phyloP scores from a whole-genome alignment of 2,888 invertebrate genomes.

The Caenorhabditis zanzibari region DNA sequence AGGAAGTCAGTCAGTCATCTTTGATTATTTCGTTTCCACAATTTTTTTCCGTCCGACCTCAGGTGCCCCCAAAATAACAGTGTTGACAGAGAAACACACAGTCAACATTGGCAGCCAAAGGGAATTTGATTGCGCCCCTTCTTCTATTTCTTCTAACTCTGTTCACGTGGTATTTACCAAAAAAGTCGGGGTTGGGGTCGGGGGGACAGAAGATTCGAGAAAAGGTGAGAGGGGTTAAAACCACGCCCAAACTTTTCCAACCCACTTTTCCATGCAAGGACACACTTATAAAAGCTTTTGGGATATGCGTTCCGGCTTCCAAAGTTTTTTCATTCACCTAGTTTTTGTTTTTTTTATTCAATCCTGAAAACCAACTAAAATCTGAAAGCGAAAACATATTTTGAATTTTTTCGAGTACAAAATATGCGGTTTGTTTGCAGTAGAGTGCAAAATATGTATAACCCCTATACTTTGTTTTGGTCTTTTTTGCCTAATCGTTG shows the following conservation, averaged over 20 bases:
- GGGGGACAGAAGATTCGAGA: conserved; percentile 51
- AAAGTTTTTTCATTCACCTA: conserved; percentile 10
- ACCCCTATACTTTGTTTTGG: conserved; percentile 6
- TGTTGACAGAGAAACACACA: conserved; percentile 67
- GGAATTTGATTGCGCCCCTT: conserved; percentile 50
- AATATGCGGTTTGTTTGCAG: not conserved
- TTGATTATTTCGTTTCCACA: conserved; percentile 49
- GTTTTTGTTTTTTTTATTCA: not conserved
- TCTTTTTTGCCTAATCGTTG: conserved; percentile 5
- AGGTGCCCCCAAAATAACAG: conserved; percentile 55
- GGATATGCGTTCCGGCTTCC: conserved; percentile 55
- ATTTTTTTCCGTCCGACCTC: conserved; percentile 34
- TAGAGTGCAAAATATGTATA: not conserved
- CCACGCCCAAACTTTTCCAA: conserved; percentile 55
- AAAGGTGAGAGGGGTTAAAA: conserved; percentile 38
- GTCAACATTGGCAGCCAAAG: conserved; percentile 62
- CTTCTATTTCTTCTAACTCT: conserved; percentile 46
- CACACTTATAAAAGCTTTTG: conserved; percentile 58
- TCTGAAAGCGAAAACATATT: not conserved
- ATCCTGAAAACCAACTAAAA: not conserved
- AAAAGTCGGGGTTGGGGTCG: conserved; percentile 41
- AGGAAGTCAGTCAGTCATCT: conserved; percentile 50
- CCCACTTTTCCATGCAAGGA: conserved; percentile 29
- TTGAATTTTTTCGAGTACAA: not conserved
- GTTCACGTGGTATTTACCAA: conserved; percentile 65